Evolutionary conservation across 2,797 vertebrate genomes (phyloP).

Genomic region (Rhinophrynus dorsalis): DNA sequence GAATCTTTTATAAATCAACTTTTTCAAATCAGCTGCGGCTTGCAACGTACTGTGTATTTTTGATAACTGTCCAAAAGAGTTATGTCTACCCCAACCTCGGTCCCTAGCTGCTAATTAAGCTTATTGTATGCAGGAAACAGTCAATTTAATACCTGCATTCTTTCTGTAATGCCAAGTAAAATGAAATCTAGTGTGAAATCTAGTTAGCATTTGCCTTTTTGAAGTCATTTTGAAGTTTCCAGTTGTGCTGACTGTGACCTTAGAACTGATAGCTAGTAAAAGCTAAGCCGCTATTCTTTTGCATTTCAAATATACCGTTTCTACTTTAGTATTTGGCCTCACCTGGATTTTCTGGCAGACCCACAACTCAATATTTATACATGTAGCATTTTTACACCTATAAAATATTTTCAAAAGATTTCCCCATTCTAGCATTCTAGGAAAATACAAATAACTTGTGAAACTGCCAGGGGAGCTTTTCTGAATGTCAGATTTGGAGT

Average conservation of each 20-base stretch:
- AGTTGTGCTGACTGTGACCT: constrained; percentile 72
- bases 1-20: constrained; percentile 65
- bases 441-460: no score
- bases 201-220: constrained; percentile 75
- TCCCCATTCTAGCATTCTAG: background rate
- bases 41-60: constrained; percentile 71
- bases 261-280: constrained; percentile 71
- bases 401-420: constrained; percentile 40
- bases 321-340: constrained; percentile 43
- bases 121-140: constrained; percentile 76
- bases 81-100: constrained; percentile 74
- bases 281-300: constrained; percentile 49
- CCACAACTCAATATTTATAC: constrained; percentile 17
- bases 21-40: constrained; percentile 71
- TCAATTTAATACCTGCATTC: constrained; percentile 76
- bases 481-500: no score
- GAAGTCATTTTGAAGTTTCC: constrained; percentile 77
- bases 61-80: constrained; percentile 78
- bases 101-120: constrained; percentile 75
- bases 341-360: constrained; percentile 53
- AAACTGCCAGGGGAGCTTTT: no score
- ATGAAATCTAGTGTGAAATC: constrained; percentile 78
- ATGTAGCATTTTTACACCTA: background rate
- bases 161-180: constrained; percentile 75
- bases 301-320: constrained; percentile 56